Percentiles rank a stretch among this genome's conserved stretches.
These are phyloP conservation scores for Chymomyza fuscimana DNA, from an alignment of 2,888 invertebrate genomes.

Conservation along the genomic window DNA sequence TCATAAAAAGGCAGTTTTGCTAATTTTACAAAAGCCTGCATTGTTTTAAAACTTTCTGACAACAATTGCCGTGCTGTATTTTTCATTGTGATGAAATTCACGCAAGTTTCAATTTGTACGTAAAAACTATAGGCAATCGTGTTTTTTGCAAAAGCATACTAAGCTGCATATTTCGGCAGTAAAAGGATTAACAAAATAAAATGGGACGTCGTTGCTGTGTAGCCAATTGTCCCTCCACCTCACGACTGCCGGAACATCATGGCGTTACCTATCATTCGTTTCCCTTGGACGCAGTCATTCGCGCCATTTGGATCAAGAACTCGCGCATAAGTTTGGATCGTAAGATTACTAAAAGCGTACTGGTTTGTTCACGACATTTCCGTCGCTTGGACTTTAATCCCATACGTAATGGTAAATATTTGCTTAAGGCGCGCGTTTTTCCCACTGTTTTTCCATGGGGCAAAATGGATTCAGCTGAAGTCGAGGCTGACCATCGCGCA, in stretches of 20 bases:
- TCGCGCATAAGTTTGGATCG: constrained; percentile 82
- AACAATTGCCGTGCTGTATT: not conserved
- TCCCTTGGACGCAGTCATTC: constrained; percentile 83
- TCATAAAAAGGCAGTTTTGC: not conserved
- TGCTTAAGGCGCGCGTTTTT: constrained; percentile 85
- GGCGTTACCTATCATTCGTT: constrained; percentile 89
- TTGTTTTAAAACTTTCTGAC: not conserved
- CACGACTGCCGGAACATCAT: constrained; percentile 79
- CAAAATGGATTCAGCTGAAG: constrained; percentile 68
- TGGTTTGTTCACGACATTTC: constrained; percentile 89
- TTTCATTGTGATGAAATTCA: not conserved
- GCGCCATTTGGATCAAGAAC: constrained; percentile 84
- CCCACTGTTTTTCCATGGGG: constrained; percentile 87
- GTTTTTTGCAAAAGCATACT: not conserved
- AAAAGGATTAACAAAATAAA: not conserved
- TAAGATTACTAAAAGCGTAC: constrained; percentile 82
- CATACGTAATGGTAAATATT: constrained; percentile 84
- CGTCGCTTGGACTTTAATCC: constrained; percentile 86
- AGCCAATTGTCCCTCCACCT: constrained; percentile 76
- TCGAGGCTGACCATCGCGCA: constrained; percentile 67
- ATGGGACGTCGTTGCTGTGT: constrained; percentile 79
- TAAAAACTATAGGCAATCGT: not conserved
- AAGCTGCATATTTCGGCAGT: not conserved
- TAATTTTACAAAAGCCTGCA: not conserved
- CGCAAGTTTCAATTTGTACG: not conserved